phyloP scores from a whole-genome alignment of 1,140 invertebrate species.

The Tetraneura akinire region DNA sequence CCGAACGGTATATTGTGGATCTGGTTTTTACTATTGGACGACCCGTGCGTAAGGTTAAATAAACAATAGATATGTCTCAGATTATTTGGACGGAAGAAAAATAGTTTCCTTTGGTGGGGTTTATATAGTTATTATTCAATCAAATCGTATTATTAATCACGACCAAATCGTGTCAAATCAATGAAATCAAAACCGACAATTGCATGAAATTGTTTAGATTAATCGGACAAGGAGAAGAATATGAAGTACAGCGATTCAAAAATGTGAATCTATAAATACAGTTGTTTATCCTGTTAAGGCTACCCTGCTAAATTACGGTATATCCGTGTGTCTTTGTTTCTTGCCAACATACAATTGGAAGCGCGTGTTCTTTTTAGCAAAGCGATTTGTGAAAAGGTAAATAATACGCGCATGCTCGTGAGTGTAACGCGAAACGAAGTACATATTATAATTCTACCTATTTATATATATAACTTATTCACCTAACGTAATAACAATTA shows the following conservation, averaged over 20 bases:
- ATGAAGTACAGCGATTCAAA: slow-evolving; percentile 36
- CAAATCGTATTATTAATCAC: too few relatives aligned
- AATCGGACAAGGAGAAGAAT: not conserved
- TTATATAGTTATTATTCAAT: too few relatives aligned
- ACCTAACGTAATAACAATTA: too few relatives aligned
- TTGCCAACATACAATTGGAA: slow-evolving; percentile 45
- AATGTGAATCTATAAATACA: slow-evolving; percentile 49
- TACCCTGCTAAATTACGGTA: slow-evolving; percentile 30
- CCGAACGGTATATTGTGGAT: too few relatives aligned
- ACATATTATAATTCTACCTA: too few relatives aligned
- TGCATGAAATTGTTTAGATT: slow-evolving; percentile 1
- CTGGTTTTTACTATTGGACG: too few relatives aligned
- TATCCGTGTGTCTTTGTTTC: slow-evolving; percentile 39
- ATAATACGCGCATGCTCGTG: not conserved
- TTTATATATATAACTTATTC: too few relatives aligned
- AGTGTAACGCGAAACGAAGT: too few relatives aligned
- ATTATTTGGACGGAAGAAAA: too few relatives aligned
- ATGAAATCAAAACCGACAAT: not conserved
- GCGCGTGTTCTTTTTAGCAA: slow-evolving; percentile 3
- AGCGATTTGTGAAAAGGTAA: slow-evolving; percentile 33
- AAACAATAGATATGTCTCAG: too few relatives aligned
- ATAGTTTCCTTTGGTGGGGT: too few relatives aligned
- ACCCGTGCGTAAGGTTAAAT: too few relatives aligned
- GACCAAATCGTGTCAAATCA: not conserved
- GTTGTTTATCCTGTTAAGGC: slow-evolving; percentile 48